These are phyloP conservation scores for Oppia nitens DNA, from an alignment of 1,140 invertebrate species.

Conservation along the genomic window DNA sequence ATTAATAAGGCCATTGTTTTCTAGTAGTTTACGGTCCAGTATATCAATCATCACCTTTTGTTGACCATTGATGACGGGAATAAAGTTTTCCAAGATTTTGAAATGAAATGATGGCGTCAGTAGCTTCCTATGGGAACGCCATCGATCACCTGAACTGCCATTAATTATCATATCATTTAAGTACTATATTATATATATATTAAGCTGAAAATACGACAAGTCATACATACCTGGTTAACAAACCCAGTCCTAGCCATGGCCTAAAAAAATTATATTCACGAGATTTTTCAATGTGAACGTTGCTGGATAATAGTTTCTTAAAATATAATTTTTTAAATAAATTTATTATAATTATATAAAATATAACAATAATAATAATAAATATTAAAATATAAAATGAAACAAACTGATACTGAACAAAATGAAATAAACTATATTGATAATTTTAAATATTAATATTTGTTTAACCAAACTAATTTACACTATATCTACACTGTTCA, in stretches of 20 bases:
- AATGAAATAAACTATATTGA: too few species aligned
- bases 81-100: slow-evolving; percentile 36
- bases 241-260: slow-evolving; percentile 67
- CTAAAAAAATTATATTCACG: slow-evolving; percentile 49
- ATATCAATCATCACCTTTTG: slow-evolving; percentile 25
- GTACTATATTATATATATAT: background rate
- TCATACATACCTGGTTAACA: slow-evolving; percentile 39
- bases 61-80: slow-evolving; percentile 35
- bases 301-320: slow-evolving; percentile 37
- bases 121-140: slow-evolving; percentile 32
- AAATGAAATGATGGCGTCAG: slow-evolving; percentile 39
- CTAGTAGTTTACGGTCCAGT: slow-evolving; percentile 26
- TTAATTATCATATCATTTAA: background rate
- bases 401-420: too few species aligned
- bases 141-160: slow-evolving; percentile 28
- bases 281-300: slow-evolving; percentile 60
- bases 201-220: background rate
- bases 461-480: too few species aligned
- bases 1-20: slow-evolving; percentile 5
- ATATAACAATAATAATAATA: too few species aligned
- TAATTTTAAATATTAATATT: too few species aligned
- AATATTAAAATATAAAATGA: too few species aligned
- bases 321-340: too few species aligned
- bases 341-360: too few species aligned
- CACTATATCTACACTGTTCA: too few species aligned